A percentile compares a stretch with the other conserved stretches of the same genome.
Evolutionary conservation across 2,797 vertebrate species (phyloP).

Genomic region (Sebastes melanostomus): DNA sequence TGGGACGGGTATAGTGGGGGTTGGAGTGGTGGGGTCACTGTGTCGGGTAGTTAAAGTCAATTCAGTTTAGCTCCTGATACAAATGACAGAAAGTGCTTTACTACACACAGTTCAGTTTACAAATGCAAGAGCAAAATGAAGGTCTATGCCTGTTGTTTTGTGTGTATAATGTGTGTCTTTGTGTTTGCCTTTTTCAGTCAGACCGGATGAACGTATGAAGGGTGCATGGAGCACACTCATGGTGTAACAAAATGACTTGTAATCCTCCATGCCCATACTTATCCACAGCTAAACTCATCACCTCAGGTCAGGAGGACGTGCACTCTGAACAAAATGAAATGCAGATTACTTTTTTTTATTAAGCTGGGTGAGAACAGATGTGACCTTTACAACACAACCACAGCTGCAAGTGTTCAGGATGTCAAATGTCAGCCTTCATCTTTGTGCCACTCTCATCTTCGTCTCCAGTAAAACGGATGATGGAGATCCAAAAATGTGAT

Average conservation of each 20-base stretch:
- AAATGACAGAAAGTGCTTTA: neutral
- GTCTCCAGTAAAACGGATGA: neutral
- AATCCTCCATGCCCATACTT: slow-evolving; percentile 42
- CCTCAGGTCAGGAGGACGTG: slow-evolving; percentile 26
- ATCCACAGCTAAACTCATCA: slow-evolving; percentile 34
- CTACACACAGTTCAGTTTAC: neutral
- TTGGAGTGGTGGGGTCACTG: neutral
- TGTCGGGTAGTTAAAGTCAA: neutral
- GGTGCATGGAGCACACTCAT: neutral
- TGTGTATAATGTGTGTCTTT: neutral
- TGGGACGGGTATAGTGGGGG: neutral
- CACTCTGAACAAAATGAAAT: slow-evolving; percentile 32
- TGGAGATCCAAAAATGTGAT: neutral
- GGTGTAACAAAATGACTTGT: slow-evolving; percentile 26
- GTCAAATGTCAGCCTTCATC: slow-evolving; percentile 8
- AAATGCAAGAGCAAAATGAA: neutral
- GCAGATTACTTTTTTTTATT: slow-evolving; percentile 49
- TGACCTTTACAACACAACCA: slow-evolving; percentile 4
- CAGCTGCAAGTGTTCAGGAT: slow-evolving; percentile 19
- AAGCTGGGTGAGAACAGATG: slow-evolving; percentile 53
- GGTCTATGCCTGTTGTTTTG: neutral
- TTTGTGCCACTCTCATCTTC: neutral
- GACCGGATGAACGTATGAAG: neutral
- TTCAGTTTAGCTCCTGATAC: slow-evolving; percentile 3
- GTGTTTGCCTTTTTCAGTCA: neutral